Evolutionary conservation across 2,888 invertebrate genomes (phyloP), one percentile per base, ranked within the genome.

Genomic region (Ophioninae sp.): DNA sequence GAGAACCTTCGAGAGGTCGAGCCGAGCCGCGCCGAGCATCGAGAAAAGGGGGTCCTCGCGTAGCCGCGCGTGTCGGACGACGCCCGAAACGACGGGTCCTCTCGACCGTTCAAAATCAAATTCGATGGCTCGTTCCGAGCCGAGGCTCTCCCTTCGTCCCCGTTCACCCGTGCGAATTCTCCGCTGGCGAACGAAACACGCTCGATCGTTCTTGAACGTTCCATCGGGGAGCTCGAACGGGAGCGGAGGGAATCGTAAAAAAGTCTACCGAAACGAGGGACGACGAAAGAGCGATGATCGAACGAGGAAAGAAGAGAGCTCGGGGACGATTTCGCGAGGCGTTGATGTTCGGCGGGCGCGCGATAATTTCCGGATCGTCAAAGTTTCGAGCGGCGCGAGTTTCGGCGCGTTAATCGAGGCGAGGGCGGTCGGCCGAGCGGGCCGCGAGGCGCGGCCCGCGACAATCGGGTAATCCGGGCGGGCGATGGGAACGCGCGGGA

Each of bases 21-120:
- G n/a, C n/a, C n/a, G n/a, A n/a, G n/a, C n/a, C n/a, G n/a, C n/a
- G n/a, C n/a, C n/a, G n/a, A n/a, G n/a, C n/a, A n/a, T 82, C 82
- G 82, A 78, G 78, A 78, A 82, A 82, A 81, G 72, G 81, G 77
- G 30, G 67, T 37, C n/a, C n/a, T 74, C 72, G 57, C 67, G 62
- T 64, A 39, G 59, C 30, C 67, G 75, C n/a, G n/a, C n/a, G 69
- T 62, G 65, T 62, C 50, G 68, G 62, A 74, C 50, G 68, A 85
- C 85, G 84, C 81, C 79, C 76, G 73, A 81, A 84, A 81, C 81
- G 85, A 85, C 85, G 79, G 83, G 79, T 78, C 75, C 59, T 81
- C 73, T 82, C 79, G 79, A 81, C 85, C 81, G 77, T 85, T 85
- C 84, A 85, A 85, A 85, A 85, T 85, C 84, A 85, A 85, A 85